These are phyloP conservation scores for Clarias platycephalus DNA, from an alignment of 2,797 vertebrate genomes.

Conservation along the genomic window DNA sequence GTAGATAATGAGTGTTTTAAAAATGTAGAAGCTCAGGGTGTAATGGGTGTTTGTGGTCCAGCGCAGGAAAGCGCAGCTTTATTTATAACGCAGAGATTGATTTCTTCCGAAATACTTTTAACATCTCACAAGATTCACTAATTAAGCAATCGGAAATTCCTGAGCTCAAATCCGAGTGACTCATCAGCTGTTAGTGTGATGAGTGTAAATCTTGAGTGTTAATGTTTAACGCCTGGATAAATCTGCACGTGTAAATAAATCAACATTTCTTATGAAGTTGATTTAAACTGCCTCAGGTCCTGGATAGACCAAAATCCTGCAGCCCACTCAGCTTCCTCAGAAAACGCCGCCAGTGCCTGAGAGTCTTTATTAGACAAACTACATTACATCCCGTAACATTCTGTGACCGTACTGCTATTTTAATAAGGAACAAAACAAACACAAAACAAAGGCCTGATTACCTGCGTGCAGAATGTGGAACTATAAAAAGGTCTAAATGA, in stretches of 20 bases:
- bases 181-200: neutral
- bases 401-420: neutral
- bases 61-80: neutral
- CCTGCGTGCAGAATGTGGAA: neutral
- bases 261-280: neutral
- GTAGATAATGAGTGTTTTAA: constrained; percentile 17
- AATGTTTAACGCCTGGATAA: neutral
- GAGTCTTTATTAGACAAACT: neutral
- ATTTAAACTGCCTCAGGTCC: neutral
- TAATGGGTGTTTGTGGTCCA: constrained; percentile 6
- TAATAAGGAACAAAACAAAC: constrained; percentile 1
- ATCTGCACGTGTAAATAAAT: neutral
- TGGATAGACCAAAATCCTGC: neutral
- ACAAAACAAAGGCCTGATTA: neutral
- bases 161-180: neutral
- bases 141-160: neutral
- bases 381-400: neutral
- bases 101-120: neutral
- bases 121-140: neutral
- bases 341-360: neutral
- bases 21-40: neutral
- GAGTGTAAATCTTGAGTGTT: neutral
- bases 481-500: neutral
- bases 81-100: neutral
- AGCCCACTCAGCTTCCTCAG: neutral